Conservation (phyloP, 2,113 vertebrate species). For the Hipposideros armiger region DNA sequence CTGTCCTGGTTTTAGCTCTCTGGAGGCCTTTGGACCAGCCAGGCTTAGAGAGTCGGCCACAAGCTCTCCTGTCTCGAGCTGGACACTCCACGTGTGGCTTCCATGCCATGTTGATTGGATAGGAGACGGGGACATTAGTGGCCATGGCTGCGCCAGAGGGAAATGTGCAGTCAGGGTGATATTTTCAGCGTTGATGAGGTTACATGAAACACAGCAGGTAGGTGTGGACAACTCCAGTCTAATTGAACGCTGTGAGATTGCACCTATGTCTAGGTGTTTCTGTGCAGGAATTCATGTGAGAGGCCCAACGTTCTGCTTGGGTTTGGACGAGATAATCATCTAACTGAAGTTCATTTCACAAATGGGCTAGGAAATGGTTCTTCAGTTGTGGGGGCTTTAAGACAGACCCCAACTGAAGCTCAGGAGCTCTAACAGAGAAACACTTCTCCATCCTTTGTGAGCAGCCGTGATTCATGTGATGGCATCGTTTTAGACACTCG, state of each 20-base stretch:
- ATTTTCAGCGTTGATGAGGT: fast-evolving
- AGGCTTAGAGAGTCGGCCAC: no score
- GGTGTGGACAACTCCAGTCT: fast-evolving
- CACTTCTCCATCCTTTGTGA: background rate
- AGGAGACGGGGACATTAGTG: fast-evolving
- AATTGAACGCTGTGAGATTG: fast-evolving
- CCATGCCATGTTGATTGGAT: background rate
- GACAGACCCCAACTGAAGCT: background rate
- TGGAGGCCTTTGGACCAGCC: background rate
- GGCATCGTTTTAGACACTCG: background rate
- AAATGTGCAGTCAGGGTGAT: background rate
- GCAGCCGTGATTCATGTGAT: fast-evolving
- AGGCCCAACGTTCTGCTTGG: background rate
- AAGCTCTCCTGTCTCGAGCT: background rate
- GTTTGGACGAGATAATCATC: background rate
- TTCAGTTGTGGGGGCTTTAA: background rate
- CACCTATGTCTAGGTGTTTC: background rate
- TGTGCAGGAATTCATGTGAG: background rate
- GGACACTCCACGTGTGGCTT: background rate
- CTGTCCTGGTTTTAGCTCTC: fast-evolving
- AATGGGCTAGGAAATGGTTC: background rate
- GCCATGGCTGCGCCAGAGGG: background rate
- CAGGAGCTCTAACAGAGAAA: background rate
- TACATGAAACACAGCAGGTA: no score
- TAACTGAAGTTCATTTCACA: background rate